These are phyloP conservation scores for Pogonocherus hispidulus DNA, from an alignment of 2,888 invertebrate genomes.

Conservation along the genomic window DNA sequence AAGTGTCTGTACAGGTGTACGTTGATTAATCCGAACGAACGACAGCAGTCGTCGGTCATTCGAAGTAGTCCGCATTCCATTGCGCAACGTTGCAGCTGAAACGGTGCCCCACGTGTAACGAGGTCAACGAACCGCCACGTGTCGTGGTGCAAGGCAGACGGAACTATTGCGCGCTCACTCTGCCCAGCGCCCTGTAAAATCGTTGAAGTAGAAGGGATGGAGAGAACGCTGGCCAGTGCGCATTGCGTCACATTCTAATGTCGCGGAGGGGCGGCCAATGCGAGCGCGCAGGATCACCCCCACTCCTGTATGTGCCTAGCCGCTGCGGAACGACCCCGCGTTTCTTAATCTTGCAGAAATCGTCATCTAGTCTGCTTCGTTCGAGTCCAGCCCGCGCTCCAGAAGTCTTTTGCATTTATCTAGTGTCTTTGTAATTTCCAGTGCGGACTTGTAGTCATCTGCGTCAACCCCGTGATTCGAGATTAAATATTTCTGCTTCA, in stretches of 20 bases:
- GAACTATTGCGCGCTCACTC: slow-evolving; percentile 40
- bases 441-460: slow-evolving; percentile 4
- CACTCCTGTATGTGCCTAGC: slow-evolving; percentile 49
- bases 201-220: too few species aligned
- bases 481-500: slow-evolving; percentile 19
- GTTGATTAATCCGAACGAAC: slow-evolving; percentile 16
- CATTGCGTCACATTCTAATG: slow-evolving; percentile 61
- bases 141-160: slow-evolving; percentile 56
- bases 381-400: slow-evolving; percentile 38
- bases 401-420: slow-evolving; percentile 16
- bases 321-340: slow-evolving; percentile 52
- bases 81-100: slow-evolving; percentile 58
- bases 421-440: slow-evolving; percentile 11
- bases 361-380: slow-evolving; percentile 69
- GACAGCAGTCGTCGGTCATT: slow-evolving; percentile 28
- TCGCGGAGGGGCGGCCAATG: slow-evolving; percentile 57
- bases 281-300: slow-evolving; percentile 48
- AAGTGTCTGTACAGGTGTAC: slow-evolving; percentile 2
- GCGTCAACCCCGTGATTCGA: neutral
- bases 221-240: slow-evolving; percentile 54
- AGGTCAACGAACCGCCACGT: slow-evolving; percentile 63
- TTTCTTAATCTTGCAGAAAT: slow-evolving; percentile 65
- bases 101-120: slow-evolving; percentile 57
- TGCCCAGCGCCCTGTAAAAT: slow-evolving; percentile 42
- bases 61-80: slow-evolving; percentile 53